phyloP scores from a whole-genome alignment of 2,888 invertebrate genomes.

The Lasioglossum vierecki region DNA sequence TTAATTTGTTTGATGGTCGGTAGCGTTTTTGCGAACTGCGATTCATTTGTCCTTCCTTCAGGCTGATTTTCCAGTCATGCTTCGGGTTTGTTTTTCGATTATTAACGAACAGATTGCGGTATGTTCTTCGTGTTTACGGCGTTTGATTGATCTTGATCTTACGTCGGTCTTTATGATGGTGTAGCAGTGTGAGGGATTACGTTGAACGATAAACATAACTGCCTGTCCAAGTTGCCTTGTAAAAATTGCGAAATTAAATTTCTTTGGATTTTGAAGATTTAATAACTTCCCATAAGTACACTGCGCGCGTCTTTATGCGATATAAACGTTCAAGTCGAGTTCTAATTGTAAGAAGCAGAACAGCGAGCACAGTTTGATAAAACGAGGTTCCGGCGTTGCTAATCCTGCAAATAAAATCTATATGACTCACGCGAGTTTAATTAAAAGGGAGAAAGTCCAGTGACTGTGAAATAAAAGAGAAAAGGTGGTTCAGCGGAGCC shows the following conservation, averaged over 20 bases:
- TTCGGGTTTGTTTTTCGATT: background rate
- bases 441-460: slow-evolving; percentile 17
- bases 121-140: background rate
- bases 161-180: background rate
- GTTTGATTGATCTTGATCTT: background rate
- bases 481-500: slow-evolving; percentile 16
- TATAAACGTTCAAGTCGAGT: background rate
- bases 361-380: background rate
- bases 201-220: background rate
- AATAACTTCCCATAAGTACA: background rate
- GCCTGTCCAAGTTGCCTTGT: background rate
- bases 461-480: background rate
- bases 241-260: background rate
- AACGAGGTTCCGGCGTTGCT: background rate
- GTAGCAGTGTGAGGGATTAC: background rate
- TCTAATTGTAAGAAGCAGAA: background rate
- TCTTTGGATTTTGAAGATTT: background rate
- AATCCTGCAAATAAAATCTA: background rate
- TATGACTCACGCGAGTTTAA: slow-evolving; percentile 22
- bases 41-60: background rate
- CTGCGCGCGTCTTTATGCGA: background rate
- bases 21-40: background rate
- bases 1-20: background rate
- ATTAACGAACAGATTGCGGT: background rate
- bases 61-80: background rate